Base-by-base conservation (phyloP, 2,888 invertebrate species). In the Cosmia pyralina region DNA sequence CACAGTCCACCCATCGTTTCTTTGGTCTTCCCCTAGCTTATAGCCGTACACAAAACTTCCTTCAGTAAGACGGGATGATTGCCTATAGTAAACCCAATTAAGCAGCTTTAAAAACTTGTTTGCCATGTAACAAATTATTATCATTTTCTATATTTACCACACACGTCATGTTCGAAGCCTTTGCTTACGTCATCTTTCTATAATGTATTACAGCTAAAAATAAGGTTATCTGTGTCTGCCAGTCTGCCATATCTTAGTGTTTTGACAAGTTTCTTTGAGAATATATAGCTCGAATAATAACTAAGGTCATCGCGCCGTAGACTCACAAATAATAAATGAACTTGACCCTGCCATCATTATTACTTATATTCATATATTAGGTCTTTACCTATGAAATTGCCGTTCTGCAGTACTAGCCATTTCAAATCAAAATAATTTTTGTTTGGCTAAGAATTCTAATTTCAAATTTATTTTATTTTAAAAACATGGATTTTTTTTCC, bases 131-230 rank as follows among this genome's bases (percentile, higher is more conserved):
- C 41, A 52, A 50, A 65, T n/a, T 72, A 52, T n/a, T 28, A 76
- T 71, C 55, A 76, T 81, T 68, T 52, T 68, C 76, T 81, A 79
- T 81, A 81, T 81, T 81, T 75, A 52, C 70, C 50, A 75, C 70
- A 62, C 34, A 75, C 57, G 62, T 48, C 50, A 66, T 64, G 77
- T 13, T 57, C 64, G 7, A 34, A 81, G 68, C 72, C 72, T 79
- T 65, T 58, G 68, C 57, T 79, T 60, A 65, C 81, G 77, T 79
- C 72, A 81, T 72, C 22, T 48, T 57, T 65, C 52, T 76, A 48
- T 60, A 79, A 58, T 53, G 76, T 64, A 38, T 64, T n/a, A 48
- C 52, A 34, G 60, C 15, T 81, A 60, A 75, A 63, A 48, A 63
- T 70, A 67, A 67, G 63, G 55, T 50, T 67, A 52, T 53, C 28